phyloP scores from a whole-genome alignment of 2,113 vertebrate species.

The Ophiodon elongatus region DNA sequence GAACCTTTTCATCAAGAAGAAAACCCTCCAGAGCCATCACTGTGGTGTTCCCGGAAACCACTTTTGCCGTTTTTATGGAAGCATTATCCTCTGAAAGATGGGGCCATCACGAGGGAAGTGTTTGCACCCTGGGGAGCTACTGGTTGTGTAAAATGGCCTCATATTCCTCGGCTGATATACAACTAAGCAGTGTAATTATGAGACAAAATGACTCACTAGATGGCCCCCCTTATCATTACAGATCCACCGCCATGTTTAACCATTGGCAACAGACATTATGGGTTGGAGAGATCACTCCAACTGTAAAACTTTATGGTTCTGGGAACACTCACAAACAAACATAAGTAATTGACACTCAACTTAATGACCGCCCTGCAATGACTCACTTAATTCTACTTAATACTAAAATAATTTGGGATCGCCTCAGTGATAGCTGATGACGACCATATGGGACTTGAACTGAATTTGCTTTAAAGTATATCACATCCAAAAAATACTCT shows the following conservation, averaged over 20 bases:
- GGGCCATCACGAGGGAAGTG: conserved; percentile 15
- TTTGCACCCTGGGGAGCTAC: conserved; percentile 26
- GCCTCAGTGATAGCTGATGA: conserved; percentile 10
- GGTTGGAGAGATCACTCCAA: conserved; percentile 13
- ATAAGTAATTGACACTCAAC: conserved; percentile 16
- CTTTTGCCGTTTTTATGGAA: conserved; percentile 27
- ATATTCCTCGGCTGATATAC: conserved; percentile 31
- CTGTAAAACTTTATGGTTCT: conserved; percentile 21
- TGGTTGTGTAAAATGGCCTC: conserved; percentile 33
- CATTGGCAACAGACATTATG: conserved; percentile 17
- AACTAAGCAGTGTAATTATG: conserved; percentile 41
- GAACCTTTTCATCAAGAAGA: conserved; percentile 32
- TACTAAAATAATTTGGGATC: conserved; percentile 3
- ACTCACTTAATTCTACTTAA: conserved; percentile 13
- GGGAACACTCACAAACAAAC: neutral
- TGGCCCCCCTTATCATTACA: conserved; percentile 40
- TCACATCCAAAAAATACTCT: neutral
- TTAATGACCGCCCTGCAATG: conserved; percentile 2
- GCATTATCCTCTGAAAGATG: conserved; percentile 23
- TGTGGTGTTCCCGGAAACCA: conserved; percentile 40
- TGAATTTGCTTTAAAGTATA: neutral
- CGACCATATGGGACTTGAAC: neutral
- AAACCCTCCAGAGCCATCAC: conserved; percentile 9
- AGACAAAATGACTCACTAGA: conserved; percentile 35
- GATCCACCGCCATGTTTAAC: conserved; percentile 30